Base-by-base conservation (phyloP, 2,888 invertebrate genomes). In the Pheosia gnoma region DNA sequence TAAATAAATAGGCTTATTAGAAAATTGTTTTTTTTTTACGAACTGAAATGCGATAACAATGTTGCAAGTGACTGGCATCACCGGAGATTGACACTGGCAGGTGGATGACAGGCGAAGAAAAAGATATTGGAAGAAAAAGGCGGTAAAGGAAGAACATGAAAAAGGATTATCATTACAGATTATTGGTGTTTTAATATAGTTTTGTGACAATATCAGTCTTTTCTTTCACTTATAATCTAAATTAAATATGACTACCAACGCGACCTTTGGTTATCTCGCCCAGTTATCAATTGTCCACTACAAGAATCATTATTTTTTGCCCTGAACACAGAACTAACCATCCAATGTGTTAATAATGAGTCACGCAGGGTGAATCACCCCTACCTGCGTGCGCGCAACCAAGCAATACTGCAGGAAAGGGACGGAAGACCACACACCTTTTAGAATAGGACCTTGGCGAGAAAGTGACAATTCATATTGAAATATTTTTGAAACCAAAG, bases 381-480 rank as follows among this genome's bases (percentile, higher is more conserved):
- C 74, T 84, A 84, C 84, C 84, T 83, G 84, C 77, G 73, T 72
- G 53, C 41, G 63, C 74, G 75, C 72, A 71, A 59, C 59, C 54
- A 45, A 62, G 58, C 57, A 52, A 59, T 68, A 64, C 60, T 41
- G 56, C 68, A 61, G 74, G 71, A 80, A 68, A 72, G 72, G 71
- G 78, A 82, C 74, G 64, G 67, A 78, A 66, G 65, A 75, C 65
- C 74, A 70, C 72, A 82, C 81, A 81, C 80, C 80, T 80, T 80
- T 79, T 13, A 53, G 70, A 67, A 75, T 58, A 47, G 69, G 68
- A 75, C 68, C 74, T 68, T 65, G 63, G 58, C 62, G 66, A 66
- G 60, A 67, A 68, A 71, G 70, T 77, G 70, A 78, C 77, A 72
- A 73, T 74, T 70, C 66, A 75, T 77, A 70, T 77, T 71, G 25